Percentiles rank a stretch among this genome's conserved stretches.
These are phyloP conservation scores for Cataglyphis rosenhaueri DNA, from an alignment of 2,888 invertebrate genomes.

Conservation along the genomic window DNA sequence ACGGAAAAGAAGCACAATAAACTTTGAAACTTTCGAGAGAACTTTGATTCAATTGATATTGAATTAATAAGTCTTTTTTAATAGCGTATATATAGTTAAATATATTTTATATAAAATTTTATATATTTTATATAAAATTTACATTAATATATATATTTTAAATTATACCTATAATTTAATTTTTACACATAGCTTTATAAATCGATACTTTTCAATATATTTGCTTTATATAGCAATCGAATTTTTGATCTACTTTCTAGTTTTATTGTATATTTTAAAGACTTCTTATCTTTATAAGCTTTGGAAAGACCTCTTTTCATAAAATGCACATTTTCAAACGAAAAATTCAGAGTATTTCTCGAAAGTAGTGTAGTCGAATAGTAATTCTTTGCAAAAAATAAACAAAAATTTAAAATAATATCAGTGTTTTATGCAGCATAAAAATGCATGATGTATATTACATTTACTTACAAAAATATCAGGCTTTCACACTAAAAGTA, in stretches of 20 bases:
- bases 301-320: slow-evolving; percentile 16
- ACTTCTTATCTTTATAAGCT: slow-evolving; percentile 27
- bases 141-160: background rate
- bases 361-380: slow-evolving; percentile 14
- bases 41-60: background rate
- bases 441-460: background rate
- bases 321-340: slow-evolving; percentile 10
- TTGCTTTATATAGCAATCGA: slow-evolving; percentile 12
- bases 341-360: slow-evolving; percentile 34
- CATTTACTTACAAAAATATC: slow-evolving; percentile 23
- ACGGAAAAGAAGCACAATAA: too few relatives aligned
- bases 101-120: too few relatives aligned
- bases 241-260: slow-evolving; percentile 17
- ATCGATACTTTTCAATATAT: slow-evolving; percentile 17
- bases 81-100: too few relatives aligned
- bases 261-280: slow-evolving; percentile 35
- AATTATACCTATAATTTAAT: background rate
- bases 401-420: slow-evolving; percentile 36
- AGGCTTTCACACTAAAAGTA: background rate
- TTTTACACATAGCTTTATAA: slow-evolving; percentile 13
- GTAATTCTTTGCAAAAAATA: slow-evolving; percentile 24
- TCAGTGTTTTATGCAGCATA: slow-evolving; percentile 14
- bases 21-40: background rate
- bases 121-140: too few relatives aligned
- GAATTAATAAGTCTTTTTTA: background rate